phyloP scores from a whole-genome alignment of 2,797 vertebrate genomes.

The Craterocephalus amniculus region DNA sequence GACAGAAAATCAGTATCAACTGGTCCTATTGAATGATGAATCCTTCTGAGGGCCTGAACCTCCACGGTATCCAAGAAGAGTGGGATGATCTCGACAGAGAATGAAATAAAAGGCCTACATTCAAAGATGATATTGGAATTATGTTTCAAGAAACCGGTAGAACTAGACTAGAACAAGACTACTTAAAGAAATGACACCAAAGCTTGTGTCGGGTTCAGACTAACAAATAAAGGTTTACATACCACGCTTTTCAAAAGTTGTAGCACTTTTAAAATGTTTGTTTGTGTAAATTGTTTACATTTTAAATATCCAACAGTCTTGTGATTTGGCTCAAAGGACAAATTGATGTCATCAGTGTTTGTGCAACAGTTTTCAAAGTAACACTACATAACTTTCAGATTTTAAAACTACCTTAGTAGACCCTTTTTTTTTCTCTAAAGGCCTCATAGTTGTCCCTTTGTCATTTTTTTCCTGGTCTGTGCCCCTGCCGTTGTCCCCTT shows the following conservation, averaged over 20 bases:
- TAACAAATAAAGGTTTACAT: not conserved
- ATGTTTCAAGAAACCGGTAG: not conserved
- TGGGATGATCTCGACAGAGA: not conserved
- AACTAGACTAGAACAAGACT: not conserved
- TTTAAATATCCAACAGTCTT: no score
- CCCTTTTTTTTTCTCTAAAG: not conserved
- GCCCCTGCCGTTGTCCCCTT: not conserved
- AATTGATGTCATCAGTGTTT: not conserved
- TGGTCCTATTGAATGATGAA: not conserved
- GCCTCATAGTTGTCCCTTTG: not conserved
- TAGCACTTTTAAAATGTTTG: not conserved
- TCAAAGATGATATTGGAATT: not conserved
- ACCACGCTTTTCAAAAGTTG: no score
- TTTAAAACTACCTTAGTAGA: not conserved
- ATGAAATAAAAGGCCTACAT: no score
- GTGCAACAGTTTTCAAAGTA: not conserved
- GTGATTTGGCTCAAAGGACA: no score
- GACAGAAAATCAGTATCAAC: not conserved
- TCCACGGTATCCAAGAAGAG: not conserved
- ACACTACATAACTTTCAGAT: not conserved
- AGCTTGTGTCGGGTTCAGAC: not conserved
- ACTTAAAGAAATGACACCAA: not conserved
- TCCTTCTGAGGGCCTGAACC: not conserved
- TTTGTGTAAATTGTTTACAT: no score
- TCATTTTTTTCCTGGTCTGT: not conserved